Conservation (phyloP, 2,113 vertebrate genomes). For the Nicator chloris region DNA sequence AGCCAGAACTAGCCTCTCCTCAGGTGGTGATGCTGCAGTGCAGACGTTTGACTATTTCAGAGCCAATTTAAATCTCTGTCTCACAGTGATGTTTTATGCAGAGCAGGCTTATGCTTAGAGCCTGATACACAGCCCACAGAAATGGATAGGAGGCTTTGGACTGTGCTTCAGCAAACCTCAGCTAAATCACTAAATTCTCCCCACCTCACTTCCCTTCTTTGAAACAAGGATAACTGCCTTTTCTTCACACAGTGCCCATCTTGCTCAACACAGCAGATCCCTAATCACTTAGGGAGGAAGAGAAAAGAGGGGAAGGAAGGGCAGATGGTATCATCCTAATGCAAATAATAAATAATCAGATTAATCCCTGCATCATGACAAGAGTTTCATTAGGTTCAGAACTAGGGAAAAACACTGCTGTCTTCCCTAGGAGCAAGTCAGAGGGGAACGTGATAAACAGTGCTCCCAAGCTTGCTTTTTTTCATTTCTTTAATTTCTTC, state of each 20-base stretch:
- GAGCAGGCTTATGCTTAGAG: neutral
- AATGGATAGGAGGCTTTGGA: neutral
- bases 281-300: neutral
- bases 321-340: conserved; percentile 45
- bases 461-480: neutral
- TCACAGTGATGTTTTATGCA: neutral
- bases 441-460: neutral
- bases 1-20: neutral
- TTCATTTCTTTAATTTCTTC: fast-evolving
- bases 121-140: neutral
- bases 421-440: neutral
- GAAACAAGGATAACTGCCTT: neutral
- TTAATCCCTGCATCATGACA: conserved; percentile 30
- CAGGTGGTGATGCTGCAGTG: neutral
- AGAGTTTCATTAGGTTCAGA: conserved; percentile 40
- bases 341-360: conserved; percentile 58
- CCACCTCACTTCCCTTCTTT: neutral
- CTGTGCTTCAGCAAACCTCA: neutral
- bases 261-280: neutral
- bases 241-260: neutral
- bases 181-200: neutral
- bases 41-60: neutral
- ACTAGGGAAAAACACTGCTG: conserved; percentile 1
- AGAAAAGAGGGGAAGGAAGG: neutral
- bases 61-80: neutral